Evolutionary conservation across 2,113 vertebrate genomes (phyloP).

Genomic region (Pongo pygmaeus): DNA sequence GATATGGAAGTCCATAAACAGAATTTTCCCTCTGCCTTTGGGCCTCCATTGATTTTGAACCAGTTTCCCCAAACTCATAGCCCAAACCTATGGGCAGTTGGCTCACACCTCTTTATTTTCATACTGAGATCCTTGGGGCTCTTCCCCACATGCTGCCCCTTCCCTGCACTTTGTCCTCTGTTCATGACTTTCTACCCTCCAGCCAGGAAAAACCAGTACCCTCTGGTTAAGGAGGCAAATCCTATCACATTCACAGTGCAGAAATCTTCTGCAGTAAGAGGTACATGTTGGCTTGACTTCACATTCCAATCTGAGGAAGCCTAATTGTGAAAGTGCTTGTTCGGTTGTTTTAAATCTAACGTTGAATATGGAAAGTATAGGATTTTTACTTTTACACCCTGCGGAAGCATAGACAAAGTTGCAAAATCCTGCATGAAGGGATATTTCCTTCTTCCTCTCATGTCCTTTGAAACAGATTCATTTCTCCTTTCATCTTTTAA

Average conservation of each 20-base stretch:
- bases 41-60: not conserved
- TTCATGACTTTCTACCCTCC: not conserved
- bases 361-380: not conserved
- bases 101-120: not conserved
- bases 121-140: not conserved
- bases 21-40: not conserved
- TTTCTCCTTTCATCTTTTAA: not conserved
- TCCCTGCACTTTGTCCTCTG: fast-evolving
- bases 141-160: not conserved
- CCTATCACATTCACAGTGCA: not conserved
- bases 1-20: not conserved
- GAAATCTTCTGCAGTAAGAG: not conserved
- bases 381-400: not conserved
- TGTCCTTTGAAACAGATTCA: not conserved
- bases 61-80: not conserved
- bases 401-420: fast-evolving
- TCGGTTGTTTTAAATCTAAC: not conserved
- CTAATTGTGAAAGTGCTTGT: no score
- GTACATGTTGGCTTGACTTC: not conserved
- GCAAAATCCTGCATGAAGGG: no score
- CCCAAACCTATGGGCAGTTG: not conserved
- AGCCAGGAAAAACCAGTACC: not conserved
- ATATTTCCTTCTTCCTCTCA: not conserved
- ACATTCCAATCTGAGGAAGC: not conserved
- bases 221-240: not conserved